Evolutionary conservation across 1,140 invertebrate genomes (phyloP).

Genomic region (Anagrus nilaparvatae): DNA sequence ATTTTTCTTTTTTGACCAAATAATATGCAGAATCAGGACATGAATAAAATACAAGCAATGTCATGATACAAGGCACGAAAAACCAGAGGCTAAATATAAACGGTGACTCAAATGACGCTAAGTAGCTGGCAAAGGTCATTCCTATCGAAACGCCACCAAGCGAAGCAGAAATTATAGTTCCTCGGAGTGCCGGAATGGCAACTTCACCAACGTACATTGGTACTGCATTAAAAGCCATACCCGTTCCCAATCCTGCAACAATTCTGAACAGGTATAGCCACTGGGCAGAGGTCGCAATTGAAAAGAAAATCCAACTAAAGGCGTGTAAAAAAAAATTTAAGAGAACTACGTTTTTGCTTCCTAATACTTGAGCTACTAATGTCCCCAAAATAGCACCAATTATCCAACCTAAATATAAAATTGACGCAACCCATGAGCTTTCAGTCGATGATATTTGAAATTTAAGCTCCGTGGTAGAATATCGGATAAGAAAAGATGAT

Average conservation of each 20-base stretch:
- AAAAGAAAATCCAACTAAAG: slow-evolving; percentile 48
- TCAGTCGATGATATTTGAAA: slow-evolving; percentile 48
- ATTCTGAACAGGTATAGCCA: slow-evolving; percentile 45
- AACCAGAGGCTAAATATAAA: slow-evolving; percentile 48
- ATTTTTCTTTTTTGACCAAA: slow-evolving; percentile 44
- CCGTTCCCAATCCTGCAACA: slow-evolving; percentile 52
- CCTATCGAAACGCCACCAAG: slow-evolving; percentile 45
- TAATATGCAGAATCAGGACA: slow-evolving; percentile 66
- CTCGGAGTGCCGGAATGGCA: slow-evolving; percentile 53
- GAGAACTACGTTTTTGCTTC: slow-evolving; percentile 54
- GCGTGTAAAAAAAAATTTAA: slow-evolving; percentile 49
- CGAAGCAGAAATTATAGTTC: slow-evolving; percentile 53
- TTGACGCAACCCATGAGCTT: slow-evolving; percentile 54
- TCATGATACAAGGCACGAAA: slow-evolving; percentile 57
- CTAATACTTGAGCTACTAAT: slow-evolving; percentile 41
- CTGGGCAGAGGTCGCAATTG: slow-evolving; percentile 34
- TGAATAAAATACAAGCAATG: slow-evolving; percentile 50
- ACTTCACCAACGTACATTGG: slow-evolving; percentile 59
- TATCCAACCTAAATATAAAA: slow-evolving; percentile 43
- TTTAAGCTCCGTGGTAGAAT: slow-evolving; percentile 38
- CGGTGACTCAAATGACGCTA: slow-evolving; percentile 50
- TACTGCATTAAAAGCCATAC: slow-evolving; percentile 53
- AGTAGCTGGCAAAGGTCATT: slow-evolving; percentile 54
- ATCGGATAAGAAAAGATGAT: slow-evolving; percentile 45
- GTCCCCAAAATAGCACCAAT: slow-evolving; percentile 33